phyloP scores from a whole-genome alignment of 2,113 vertebrate species.

The Sporophila hypoxantha region DNA sequence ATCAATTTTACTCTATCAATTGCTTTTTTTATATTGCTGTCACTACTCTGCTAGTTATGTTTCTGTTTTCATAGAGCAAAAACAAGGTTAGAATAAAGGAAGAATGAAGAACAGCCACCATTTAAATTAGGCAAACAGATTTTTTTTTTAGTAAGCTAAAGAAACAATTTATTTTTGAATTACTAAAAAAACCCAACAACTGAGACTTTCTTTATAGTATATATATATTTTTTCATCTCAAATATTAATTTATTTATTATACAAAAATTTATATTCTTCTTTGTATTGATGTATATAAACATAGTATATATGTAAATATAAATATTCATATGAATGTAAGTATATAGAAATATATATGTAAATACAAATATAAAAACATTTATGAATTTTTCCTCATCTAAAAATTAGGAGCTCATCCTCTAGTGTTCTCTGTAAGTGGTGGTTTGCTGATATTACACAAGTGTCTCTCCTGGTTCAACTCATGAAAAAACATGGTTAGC shows the following conservation, averaged over 20 bases:
- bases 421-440: background rate
- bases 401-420: background rate
- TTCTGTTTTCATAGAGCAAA: background rate
- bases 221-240: background rate
- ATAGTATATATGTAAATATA: background rate
- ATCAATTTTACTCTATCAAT: background rate
- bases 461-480: background rate
- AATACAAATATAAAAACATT: background rate
- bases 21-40: background rate
- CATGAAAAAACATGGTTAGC: background rate
- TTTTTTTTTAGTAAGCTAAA: background rate
- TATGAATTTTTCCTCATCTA: background rate
- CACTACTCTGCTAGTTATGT: background rate
- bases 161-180: background rate
- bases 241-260: background rate
- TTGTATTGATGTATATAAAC: background rate
- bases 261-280: background rate
- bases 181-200: background rate
- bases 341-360: no score
- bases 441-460: background rate
- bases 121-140: background rate
- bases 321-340: no score
- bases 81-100: background rate
- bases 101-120: background rate
- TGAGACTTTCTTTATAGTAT: background rate